Conservation (phyloP, 2,113 vertebrate genomes). For the Seriola quinqueradiata region DNA sequence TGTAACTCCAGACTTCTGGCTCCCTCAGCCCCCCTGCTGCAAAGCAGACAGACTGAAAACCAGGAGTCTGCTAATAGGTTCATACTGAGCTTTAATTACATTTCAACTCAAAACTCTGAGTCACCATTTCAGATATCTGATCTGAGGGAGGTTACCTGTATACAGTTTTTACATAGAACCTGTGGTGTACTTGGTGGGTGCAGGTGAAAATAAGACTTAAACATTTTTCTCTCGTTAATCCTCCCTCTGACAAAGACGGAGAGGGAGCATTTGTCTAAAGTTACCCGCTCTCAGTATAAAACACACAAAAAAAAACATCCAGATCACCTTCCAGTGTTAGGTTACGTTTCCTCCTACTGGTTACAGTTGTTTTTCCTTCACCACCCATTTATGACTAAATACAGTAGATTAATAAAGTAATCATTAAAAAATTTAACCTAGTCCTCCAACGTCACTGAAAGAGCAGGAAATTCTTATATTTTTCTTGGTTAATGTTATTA, state of each 20-base stretch:
- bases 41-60: conserved; percentile 13
- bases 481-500: not conserved
- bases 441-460: not conserved
- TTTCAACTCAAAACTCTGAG: not conserved
- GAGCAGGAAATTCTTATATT: not conserved
- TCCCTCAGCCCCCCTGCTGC: conserved; percentile 1
- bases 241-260: not conserved
- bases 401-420: conserved; percentile 6
- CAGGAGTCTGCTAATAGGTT: not conserved
- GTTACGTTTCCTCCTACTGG: conserved; percentile 22
- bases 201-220: not conserved
- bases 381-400: not conserved
- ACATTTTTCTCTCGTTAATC: not conserved
- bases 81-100: conserved; percentile 11
- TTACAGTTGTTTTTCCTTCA: not conserved
- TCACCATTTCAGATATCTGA: not conserved
- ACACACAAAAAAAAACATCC: conserved; percentile 29
- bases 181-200: not conserved
- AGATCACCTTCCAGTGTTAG: conserved; percentile 39
- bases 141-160: not conserved
- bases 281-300: conserved; percentile 33
- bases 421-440: not conserved
- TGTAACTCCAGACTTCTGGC: conserved; percentile 28
- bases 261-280: conserved; percentile 15
- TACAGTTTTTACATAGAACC: not conserved